Evolutionary conservation across 37 sponge, comb jelly and placozoan species (phyloP).

Genomic region (Mnemiopsis leidyi): DNA sequence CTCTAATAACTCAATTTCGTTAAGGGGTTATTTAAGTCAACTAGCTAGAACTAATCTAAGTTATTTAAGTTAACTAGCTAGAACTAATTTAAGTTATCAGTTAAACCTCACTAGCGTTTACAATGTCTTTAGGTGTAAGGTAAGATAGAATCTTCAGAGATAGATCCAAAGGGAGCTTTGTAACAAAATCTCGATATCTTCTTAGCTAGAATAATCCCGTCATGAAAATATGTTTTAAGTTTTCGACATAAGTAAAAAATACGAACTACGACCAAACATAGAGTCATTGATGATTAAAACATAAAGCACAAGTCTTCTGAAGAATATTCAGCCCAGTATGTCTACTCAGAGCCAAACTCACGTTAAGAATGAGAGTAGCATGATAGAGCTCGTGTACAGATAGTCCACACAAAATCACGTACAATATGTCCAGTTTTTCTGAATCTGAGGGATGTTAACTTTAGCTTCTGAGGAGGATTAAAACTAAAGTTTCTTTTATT

Average conservation of each 20-base stretch:
- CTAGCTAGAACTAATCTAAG: too few species aligned
- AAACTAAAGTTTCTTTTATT: background rate
- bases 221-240: too few species aligned
- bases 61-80: too few species aligned
- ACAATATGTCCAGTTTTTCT: conserved; percentile 18
- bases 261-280: too few species aligned
- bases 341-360: too few species aligned
- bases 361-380: conserved; percentile 50
- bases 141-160: conserved; percentile 32
- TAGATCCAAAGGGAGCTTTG: conserved; percentile 19
- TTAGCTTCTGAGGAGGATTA: too few species aligned
- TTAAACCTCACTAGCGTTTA: conserved; percentile 60
- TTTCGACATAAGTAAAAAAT: too few species aligned
- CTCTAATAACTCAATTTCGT: background rate
- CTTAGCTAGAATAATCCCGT: background rate
- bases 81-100: background rate
- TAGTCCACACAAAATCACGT: background rate
- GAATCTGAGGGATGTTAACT: background rate
- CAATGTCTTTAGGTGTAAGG: conserved; percentile 46
- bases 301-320: too few species aligned
- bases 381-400: conserved; percentile 48
- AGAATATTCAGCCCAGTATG: too few species aligned
- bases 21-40: too few species aligned
- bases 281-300: too few species aligned
- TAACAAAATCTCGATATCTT: conserved; percentile 51